Base-by-base conservation (phyloP, 2,888 invertebrate genomes). In the Dromius quadrimaculatus region DNA sequence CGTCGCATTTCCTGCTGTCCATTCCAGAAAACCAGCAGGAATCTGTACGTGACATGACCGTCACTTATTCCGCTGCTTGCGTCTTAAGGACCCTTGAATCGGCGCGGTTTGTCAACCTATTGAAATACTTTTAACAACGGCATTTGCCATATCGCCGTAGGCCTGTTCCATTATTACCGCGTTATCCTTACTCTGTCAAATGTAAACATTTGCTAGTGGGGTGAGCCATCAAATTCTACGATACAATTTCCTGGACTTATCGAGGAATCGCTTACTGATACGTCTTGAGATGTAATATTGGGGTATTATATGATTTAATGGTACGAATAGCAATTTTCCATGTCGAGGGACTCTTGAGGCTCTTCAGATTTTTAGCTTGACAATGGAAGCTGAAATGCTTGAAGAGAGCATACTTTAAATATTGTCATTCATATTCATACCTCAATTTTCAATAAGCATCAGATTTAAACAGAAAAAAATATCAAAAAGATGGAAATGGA, bases 281-380 rank as follows among this genome's bases (percentile, higher is more conserved):
- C 66, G 50, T 43, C 43, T 41, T 22, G 23, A 36, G 57, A 57
- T 57, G 54, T 57, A 54, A 66, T 66, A 66, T 66, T 36, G 54
- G 66, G 66, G 66, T 66, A 66, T 66, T 66, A 66, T 66, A 54
- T 66, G 66, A 66, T 54, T 66, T 66, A 66, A 66, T 66, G 66
- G 66, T 57, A 41, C 57, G 38, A 23, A 66, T 41, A 38, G 38
- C 66, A 66, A 66, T 66, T 66, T 66, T 23, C 4, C 28, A 66
- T 23, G 34, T 50, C 32, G 4, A n/a, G 23, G n/a, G 36, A 28
- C 4, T 2, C 36, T 59, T 19, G 9, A 59, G 28, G 17, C 2
- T 11, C 41, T 15, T 1, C 1, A 15, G 41, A 13, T 41, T 41
- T 15, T 6, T 5, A 28, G 28, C 28, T 28, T 41, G 15, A 9